Evolutionary conservation across 2,888 invertebrate genomes (phyloP), one percentile per base, ranked within the genome.

Genomic region (Rotaria magnacalcarata): DNA sequence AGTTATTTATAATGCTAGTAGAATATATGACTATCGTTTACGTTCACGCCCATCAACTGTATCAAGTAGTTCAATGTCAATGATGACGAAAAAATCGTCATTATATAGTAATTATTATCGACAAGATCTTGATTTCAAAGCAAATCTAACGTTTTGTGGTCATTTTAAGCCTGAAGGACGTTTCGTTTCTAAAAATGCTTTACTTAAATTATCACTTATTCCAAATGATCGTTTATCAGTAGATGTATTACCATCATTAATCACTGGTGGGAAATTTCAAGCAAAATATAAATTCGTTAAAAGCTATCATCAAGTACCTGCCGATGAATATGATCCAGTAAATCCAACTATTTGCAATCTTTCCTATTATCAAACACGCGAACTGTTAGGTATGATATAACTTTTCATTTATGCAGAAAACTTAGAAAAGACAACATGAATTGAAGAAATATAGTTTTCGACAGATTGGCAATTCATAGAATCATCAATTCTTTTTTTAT

Each of bases 281-380:
- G 80, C 80, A 8, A 43, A 4, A n/a, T 80, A 80, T n/a, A 43
- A 80, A 47, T 80, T 80, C 47, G 47, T 80, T 11, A 80, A 47
- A 80, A 47, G 47, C n/a, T 80, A 80, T 47, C 80, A 80, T 80
- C 47, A 80, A n/a, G 80, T 80, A 43, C 21, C 80, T 1, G 80
- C 80, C 19, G 80, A 80, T n/a, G 80, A 80, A 47, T 80, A 80
- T 80, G 80, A 80, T 80, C 19, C 34, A 19, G 11, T 11, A 11
- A 80, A 80, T 80, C 80, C 80, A 47, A n/a, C 24, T n/a, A n/a
- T n/a, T 24, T 80, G 80, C n/a, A 80, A 80, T 80, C 47, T 80
- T 14, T 80, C 80, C 14, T 80, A 80, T 47, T 80, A 80, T 80
- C 47, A 80, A 80, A 3, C 47, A 24, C 80, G 80, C 11, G 4